Percentiles rank a stretch among this genome's conserved stretches.
phyloP scores from a whole-genome alignment of 2,797 vertebrate species.

The Streptopelia turtur region DNA sequence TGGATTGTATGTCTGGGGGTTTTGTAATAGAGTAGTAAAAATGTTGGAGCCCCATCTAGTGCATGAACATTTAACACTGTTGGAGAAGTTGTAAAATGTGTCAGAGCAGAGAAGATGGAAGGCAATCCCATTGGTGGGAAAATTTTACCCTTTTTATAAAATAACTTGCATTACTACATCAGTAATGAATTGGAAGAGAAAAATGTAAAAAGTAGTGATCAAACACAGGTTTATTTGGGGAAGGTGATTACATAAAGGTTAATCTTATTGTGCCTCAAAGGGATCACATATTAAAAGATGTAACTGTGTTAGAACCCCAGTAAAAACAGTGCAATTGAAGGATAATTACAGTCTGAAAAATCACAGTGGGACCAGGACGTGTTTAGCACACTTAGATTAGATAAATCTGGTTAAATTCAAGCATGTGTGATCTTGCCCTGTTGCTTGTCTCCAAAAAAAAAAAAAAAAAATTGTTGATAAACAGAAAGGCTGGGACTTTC shows the following conservation, averaged over 20 bases:
- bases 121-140: background rate
- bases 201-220: background rate
- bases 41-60: constrained; percentile 8
- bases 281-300: background rate
- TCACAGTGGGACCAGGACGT: background rate
- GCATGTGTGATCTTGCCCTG: background rate
- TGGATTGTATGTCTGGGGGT: background rate
- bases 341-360: background rate
- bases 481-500: background rate
- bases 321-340: background rate
- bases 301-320: background rate
- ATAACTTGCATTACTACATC: background rate
- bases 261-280: background rate
- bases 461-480: background rate
- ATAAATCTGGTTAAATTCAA: background rate
- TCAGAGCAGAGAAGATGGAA: background rate
- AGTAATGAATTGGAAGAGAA: background rate
- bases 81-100: background rate
- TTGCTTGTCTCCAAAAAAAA: background rate
- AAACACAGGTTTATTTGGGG: background rate
- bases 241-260: background rate
- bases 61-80: background rate
- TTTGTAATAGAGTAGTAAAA: background rate
- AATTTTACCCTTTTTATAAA: background rate
- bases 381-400: background rate